Base-by-base conservation (phyloP, 2,888 invertebrate species). In the Encarsia formosa region DNA sequence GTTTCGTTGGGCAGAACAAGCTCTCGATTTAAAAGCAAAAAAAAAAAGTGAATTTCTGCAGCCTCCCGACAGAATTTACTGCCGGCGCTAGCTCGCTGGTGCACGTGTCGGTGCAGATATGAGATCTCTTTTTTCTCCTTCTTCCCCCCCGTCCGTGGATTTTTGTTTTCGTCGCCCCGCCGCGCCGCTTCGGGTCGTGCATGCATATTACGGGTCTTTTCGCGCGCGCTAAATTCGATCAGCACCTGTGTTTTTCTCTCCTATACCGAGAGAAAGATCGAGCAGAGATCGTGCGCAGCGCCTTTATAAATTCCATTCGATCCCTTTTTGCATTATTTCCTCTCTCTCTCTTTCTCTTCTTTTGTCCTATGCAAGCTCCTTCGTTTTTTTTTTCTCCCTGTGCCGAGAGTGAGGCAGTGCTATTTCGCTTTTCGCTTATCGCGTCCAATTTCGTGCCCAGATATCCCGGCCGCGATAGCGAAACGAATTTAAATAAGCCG, bases 401-500 rank as follows among this genome's bases (percentile, higher is more conserved):
- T 53, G 55, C 56, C 59, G 61, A 61, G 53, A 59, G 49, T 57
- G 59, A n/a, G n/a, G n/a, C n/a, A n/a, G 59, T 57, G 63, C 66
- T 64, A 67, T 69, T 69, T 68, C 69, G 67, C 64, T 66, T 65
- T 62, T 65, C 62, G 66, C 65, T 67, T 71, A 71, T 73, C 73
- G 70, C 67, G 68, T 71, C 73, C 73, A 73, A 73, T 72, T 73
- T 67, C 71, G 67, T 65, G 66, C 63, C 63, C 63, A 51, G 59
- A 66, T 57, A 58, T 46, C 46, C 43, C 18, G 22, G 48, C 18
- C 13, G 16, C 58, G 64, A 65, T 64, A 64, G 59, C 59, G 52
- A 26, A 47, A 50, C 54, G 62, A 71, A 73, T 73, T 73, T 71
- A 71, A 73, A 73, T 73, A 71, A 73, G 68, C 65, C 70, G 71